phyloP scores from a whole-genome alignment of 2,113 vertebrate species.

The Prietella phreatophila region DNA sequence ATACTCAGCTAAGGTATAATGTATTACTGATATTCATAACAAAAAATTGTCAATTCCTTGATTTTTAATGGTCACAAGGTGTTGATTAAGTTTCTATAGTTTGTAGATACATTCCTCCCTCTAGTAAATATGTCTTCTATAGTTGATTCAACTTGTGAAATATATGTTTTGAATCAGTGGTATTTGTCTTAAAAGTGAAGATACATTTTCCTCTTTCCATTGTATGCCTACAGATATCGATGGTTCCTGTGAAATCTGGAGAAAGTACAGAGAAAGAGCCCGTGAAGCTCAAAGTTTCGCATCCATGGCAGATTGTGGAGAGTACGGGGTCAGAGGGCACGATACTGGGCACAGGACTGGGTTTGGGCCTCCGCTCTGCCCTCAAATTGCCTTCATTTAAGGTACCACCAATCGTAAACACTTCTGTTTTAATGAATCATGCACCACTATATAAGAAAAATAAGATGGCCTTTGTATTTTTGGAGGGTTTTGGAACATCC shows the following conservation, averaged over 20 bases:
- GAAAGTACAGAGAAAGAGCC: constrained; percentile 76
- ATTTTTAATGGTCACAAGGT: background rate
- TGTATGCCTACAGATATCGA: constrained; percentile 69
- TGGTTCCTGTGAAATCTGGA: constrained; percentile 79
- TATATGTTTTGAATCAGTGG: background rate
- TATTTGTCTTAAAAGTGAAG: background rate
- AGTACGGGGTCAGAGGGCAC: constrained; percentile 78
- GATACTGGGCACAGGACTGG: constrained; percentile 67
- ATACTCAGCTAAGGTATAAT: constrained; percentile 81
- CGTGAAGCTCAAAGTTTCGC: constrained; percentile 77
- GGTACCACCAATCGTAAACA: constrained; percentile 64
- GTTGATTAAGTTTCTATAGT: background rate
- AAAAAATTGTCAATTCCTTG: background rate
- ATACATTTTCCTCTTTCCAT: background rate
- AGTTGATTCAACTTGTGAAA: background rate
- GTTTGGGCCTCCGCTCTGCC: constrained; percentile 74
- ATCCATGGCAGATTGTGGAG: constrained; percentile 83
- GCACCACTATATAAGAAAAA: background rate
- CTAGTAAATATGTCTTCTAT: background rate
- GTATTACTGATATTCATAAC: background rate
- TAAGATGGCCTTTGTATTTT: too few relatives aligned
- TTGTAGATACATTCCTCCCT: background rate
- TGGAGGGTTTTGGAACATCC: background rate
- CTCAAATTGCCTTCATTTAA: constrained; percentile 92
- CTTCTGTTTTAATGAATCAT: background rate